Evolutionary conservation across 2,888 invertebrate species (phyloP), one percentile per base, ranked within the genome.

Genomic region (Gasteruption jaculator): DNA sequence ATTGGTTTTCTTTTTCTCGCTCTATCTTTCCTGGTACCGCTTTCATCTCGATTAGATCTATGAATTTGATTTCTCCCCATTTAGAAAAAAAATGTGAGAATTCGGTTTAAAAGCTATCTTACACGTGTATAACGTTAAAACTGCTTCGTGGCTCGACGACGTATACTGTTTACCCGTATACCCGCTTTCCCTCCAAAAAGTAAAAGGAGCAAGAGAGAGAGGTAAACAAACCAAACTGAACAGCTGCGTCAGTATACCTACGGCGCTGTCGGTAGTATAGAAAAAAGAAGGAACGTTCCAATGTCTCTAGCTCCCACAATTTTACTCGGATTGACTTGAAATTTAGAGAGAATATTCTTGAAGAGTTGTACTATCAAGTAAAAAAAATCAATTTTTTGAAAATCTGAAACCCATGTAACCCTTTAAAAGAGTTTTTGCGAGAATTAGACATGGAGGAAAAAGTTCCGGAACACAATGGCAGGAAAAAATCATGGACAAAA

Each of bases 191-290:
- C 20, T 42, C 43, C 48, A 42, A 45, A 16, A 29, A 49, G 49
- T 44, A 49, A 39, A 38, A 38, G 38, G 25, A 19, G 38, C 38
- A 45, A 46, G 35, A 45, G 41, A 30, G 41, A 44, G 39, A 41
- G 44, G 46, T 41, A 43, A 47, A 45, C 45, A 43, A n/a, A n/a
- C n/a, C n/a, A n/a, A n/a, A 48, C 43, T 45, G 45, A 41, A 35
- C 44, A 49, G 42, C 39, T 46, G 41, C 43, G 40, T 31, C 34
- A 24, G 19, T 37, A 41, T 43, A 46, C 34, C 43, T 46, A 40
- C 38, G 33, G 36, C 38, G 46, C 46, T 39, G 37, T 41, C 38
- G 41, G 27, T 43, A 45, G 24, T 38, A 20, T 43, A 31, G 33
- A 46, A 31, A 41, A 32, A 35, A 40, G 42, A 24, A 45, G 36